A percentile compares a stretch with the other conserved stretches of the same genome.
These are phyloP conservation scores for Rallus limicola DNA, from an alignment of 2,113 vertebrate species.

Conservation along the genomic window DNA sequence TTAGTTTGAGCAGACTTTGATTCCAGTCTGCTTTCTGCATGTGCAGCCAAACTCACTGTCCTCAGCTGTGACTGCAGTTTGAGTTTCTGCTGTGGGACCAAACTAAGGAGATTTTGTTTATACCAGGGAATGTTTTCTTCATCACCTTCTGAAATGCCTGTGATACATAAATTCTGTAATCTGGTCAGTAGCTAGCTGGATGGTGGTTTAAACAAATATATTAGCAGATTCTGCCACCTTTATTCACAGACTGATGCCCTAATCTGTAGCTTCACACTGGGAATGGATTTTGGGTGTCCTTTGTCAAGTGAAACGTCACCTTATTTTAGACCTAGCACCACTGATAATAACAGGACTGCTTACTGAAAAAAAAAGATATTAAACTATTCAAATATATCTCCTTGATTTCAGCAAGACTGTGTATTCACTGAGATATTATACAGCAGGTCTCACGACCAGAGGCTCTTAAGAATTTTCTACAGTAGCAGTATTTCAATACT, in stretches of 20 bases:
- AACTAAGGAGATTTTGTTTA: background rate
- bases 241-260: background rate
- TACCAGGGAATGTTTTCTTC: background rate
- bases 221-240: background rate
- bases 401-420: background rate
- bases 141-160: background rate
- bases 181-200: background rate
- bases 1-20: background rate
- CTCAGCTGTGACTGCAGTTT: background rate
- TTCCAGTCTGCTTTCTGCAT: background rate
- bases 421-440: background rate
- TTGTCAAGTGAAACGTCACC: background rate
- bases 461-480: background rate
- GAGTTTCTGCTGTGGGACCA: background rate
- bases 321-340: conserved; percentile 5
- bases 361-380: background rate
- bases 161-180: background rate
- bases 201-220: background rate
- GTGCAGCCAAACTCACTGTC: background rate
- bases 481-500: conserved; percentile 71
- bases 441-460: background rate
- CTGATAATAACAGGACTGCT: background rate
- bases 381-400: background rate
- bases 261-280: background rate
- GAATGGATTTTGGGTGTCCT: background rate